These are phyloP conservation scores for Ibidorhyncha struthersii DNA, from an alignment of 2,113 vertebrate genomes.

Conservation along the genomic window DNA sequence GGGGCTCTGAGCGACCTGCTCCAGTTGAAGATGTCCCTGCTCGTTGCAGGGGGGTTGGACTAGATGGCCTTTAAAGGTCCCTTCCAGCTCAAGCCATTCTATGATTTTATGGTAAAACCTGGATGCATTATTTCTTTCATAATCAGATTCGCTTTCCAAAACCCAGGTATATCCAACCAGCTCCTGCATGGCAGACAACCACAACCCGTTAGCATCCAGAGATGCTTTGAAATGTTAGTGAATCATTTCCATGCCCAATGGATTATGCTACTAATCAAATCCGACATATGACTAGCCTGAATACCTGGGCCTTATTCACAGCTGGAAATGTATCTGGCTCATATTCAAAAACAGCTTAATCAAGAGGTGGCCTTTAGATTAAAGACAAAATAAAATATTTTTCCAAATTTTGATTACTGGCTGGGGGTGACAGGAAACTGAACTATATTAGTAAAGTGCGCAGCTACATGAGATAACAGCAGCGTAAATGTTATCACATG, in stretches of 20 bases:
- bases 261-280: constrained; percentile 7
- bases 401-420: not conserved
- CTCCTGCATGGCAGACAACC: not conserved
- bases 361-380: not conserved
- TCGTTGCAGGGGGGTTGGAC: too few species aligned
- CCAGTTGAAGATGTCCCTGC: not conserved
- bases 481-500: accelerated
- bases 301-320: not conserved
- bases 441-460: not conserved
- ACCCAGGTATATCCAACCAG: not conserved
- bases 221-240: not conserved
- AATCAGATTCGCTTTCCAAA: not conserved
- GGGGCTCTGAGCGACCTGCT: not conserved
- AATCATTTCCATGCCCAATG: constrained; percentile 1
- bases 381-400: not conserved
- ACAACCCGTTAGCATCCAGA: not conserved
- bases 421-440: not conserved
- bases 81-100: not conserved
- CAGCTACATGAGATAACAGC: not conserved
- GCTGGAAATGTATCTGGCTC: not conserved
- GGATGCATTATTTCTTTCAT: not conserved
- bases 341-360: not conserved
- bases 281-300: not conserved
- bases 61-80: not conserved
- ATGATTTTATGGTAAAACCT: not conserved